Base-by-base conservation (phyloP, 1,140 invertebrate species). In the Tetramorium alpestre region DNA sequence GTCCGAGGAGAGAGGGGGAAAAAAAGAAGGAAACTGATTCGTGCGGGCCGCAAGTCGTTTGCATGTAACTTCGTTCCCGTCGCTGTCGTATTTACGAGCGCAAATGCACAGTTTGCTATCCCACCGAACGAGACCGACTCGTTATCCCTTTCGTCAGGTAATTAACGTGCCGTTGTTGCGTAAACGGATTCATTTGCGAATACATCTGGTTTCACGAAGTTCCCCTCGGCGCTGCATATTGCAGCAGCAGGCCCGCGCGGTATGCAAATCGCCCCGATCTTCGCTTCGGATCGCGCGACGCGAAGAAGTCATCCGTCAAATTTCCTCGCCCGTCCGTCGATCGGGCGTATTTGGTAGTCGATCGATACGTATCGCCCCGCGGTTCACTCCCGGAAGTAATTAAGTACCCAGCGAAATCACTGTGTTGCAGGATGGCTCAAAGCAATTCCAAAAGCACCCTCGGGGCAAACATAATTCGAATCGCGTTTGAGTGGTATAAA, bases 361-460 rank as follows among this genome's bases (percentile, higher is more conserved):
- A 84, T 84, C 80, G 80, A 84, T 84, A 73, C 54, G 25, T 84
- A 84, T 84, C 80, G 67, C 62, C 49, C 62, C 49, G 44, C 18
- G 47, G 44, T 38, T 69, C 60, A 54, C 70, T 76, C 69, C 78
- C 49, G 69, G 47, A 80, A 82, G 78, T 89, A 91, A 91, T 91
- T 90, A 91, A 91, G 75, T 41, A 54, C 73, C 65, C 78, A 56
- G 70, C 58, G 65, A 81, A 86, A 90, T 90, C 82, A 80, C 90
- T 69, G 67, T 86, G 87, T 87, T 62, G 69, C 41, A 56, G 51
- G 62, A 69, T 73, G 65, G 41, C 62, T 44, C 49, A n/a, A 51
- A 75, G 78, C 65, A 88, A 73, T 77, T 56, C 38, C 60, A 77
- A 84, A 58, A 81, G 65, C 73, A 70, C 62, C 58, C 80, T 64